A percentile compares a stretch with the other conserved stretches of the same genome.
Conservation (phyloP, 2,797 vertebrate genomes). For the Propithecus perrieri region DNA sequence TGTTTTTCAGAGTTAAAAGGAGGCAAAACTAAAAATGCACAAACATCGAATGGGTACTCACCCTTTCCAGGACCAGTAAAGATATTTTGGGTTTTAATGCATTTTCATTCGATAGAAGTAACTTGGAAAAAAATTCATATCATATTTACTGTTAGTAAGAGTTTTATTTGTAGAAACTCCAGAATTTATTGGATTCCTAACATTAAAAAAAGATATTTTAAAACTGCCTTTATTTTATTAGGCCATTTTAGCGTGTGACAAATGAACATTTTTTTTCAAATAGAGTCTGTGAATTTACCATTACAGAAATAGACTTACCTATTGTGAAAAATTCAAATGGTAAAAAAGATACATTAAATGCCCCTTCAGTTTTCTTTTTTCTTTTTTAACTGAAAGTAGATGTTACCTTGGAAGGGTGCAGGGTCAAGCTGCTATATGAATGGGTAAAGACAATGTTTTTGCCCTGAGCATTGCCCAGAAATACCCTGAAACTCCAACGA, state of each 20-base stretch:
- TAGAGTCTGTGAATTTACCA: background rate
- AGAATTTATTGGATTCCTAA: background rate
- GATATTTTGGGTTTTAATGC: background rate
- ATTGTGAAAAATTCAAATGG: background rate
- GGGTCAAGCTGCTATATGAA: background rate
- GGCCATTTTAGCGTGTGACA: background rate
- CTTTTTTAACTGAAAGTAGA: background rate
- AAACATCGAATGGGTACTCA: background rate
- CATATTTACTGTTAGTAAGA: background rate
- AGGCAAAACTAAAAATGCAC: background rate
- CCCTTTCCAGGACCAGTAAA: background rate
- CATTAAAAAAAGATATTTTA: background rate
- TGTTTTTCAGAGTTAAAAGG: background rate
- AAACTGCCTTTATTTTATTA: background rate
- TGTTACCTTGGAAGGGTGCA: background rate
- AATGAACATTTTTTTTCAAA: background rate
- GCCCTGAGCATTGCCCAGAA: background rate
- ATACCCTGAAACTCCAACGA: background rate
- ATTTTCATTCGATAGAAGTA: background rate
- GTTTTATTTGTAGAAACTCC: background rate
- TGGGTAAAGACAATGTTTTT: background rate
- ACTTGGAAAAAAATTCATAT: background rate
- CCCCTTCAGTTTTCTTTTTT: background rate
- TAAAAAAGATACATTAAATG: background rate
- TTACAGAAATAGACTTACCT: background rate